These are phyloP conservation scores for Dreissena polymorpha DNA, from an alignment of 1,140 invertebrate species.

Conservation along the genomic window DNA sequence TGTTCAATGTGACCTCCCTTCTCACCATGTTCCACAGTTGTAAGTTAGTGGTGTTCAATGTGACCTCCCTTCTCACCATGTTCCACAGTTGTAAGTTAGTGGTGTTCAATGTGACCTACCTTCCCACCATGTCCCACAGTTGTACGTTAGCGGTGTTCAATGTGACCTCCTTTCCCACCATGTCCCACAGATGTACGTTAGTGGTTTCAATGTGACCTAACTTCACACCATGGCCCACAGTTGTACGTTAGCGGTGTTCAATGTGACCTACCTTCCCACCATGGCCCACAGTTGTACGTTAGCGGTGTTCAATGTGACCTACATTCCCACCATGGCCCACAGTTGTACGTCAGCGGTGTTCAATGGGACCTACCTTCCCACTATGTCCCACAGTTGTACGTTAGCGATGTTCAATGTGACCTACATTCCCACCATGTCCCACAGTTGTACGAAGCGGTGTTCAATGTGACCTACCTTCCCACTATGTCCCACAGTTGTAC, in stretches of 20 bases:
- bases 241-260: too few species aligned
- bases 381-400: slow-evolving; percentile 55
- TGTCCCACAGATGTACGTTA: slow-evolving; percentile 51
- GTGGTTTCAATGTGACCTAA: slow-evolving; percentile 26
- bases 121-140: slow-evolving; percentile 54
- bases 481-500: slow-evolving; percentile 56
- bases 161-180: slow-evolving; percentile 48
- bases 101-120: slow-evolving; percentile 28
- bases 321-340: slow-evolving; percentile 54
- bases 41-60: too few species aligned
- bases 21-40: slow-evolving; percentile 55
- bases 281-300: slow-evolving; percentile 54
- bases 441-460: slow-evolving; percentile 55
- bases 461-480: slow-evolving; percentile 28
- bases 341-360: too few species aligned
- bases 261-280: slow-evolving; percentile 43
- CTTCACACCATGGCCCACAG: slow-evolving; percentile 53
- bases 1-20: slow-evolving; percentile 18
- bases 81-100: slow-evolving; percentile 53
- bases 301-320: not conserved
- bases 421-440: slow-evolving; percentile 53
- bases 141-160: too few species aligned
- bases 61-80: slow-evolving; percentile 48
- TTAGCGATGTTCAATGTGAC: too few species aligned
- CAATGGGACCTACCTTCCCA: slow-evolving; percentile 37